Base-by-base conservation (phyloP, 1,140 invertebrate species). In the Heliothis virescens region DNA sequence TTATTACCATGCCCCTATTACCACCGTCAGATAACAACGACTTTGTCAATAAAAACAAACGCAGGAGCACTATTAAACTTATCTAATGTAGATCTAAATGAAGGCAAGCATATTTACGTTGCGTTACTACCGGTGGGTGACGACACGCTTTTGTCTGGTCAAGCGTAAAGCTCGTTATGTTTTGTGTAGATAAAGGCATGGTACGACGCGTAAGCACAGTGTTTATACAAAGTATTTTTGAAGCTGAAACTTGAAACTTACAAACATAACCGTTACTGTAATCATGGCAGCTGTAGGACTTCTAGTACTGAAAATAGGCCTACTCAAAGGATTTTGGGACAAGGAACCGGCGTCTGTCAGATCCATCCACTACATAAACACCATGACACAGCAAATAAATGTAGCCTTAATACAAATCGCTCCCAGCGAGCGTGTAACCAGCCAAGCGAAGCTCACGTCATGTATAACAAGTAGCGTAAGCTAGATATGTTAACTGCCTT, bases 21-120 rank as follows among this genome's bases (percentile, higher is more conserved):
- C 16, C 75, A 50, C 15, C 41, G 1, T 55, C 5, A 69, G 75
- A 78, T 78, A 78, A 48, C 48, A 57, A 69, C 10, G 59, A 53
- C 63, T 26, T 26, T 79, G 77, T 79, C 65, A 79, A 71, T 79
- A 21, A 50, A 60, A 21, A 71, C 65, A 60, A 71, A 50, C 48
- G 63, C 47, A 47, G 16, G 15, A 48, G 26, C 60, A 48, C 62
- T 65, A 50, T 26, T 62, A 76, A 18, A 11, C 10, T 60, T 79
- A 79, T 79, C 77, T 26, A 79, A 67, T 77, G 60, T 5, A 41
- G 26, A 77, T 77, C 74, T 77, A 65, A 77, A 77, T 77, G 52
- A 65, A 16, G 3, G 21, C 16, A 26, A 50, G n/a, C 52, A 77
- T 67, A 50, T 50, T 77, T 67, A 77, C 62, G 29, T 57, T 78